Percentiles rank a stretch among this genome's conserved stretches.
These are phyloP conservation scores for Oligia strigilis DNA, from an alignment of 2,888 invertebrate genomes.

Conservation along the genomic window DNA sequence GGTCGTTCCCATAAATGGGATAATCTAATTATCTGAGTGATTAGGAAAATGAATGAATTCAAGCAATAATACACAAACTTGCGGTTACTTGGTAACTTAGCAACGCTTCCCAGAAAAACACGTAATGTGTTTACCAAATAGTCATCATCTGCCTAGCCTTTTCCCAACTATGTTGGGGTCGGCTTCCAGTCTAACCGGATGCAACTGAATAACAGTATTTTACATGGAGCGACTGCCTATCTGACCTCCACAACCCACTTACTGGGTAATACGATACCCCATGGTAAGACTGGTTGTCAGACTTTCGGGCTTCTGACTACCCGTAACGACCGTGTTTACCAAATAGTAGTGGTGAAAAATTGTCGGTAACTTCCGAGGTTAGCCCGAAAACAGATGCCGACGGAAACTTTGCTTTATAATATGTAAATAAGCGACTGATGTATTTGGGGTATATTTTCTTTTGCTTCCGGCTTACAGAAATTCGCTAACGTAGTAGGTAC, in stretches of 20 bases:
- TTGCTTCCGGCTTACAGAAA: constrained; percentile 17
- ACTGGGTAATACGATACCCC: no score
- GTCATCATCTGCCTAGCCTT: no score
- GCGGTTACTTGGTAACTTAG: background rate
- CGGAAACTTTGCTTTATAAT: constrained; percentile 31
- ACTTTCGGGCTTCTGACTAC: no score
- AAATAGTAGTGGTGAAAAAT: constrained; percentile 17
- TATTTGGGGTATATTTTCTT: constrained; percentile 29
- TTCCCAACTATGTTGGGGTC: no score
- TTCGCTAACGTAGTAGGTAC: background rate
- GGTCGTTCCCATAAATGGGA: constrained; percentile 30
- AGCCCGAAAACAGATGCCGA: constrained; percentile 25
- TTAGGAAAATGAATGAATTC: constrained; percentile 33
- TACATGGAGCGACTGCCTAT: no score
- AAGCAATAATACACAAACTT: constrained; percentile 27
- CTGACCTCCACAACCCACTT: no score
- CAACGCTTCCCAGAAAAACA: constrained; percentile 38
- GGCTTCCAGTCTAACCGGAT: no score
- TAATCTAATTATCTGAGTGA: constrained; percentile 27
- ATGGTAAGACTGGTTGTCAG: no score
- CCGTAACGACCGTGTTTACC: background rate
- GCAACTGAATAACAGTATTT: no score
- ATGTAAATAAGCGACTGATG: constrained; percentile 40
- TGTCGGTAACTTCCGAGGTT: constrained; percentile 34
- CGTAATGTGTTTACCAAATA: background rate